These are phyloP conservation scores for Athalia rosae DNA, from an alignment of 2,888 invertebrate species.

Conservation along the genomic window DNA sequence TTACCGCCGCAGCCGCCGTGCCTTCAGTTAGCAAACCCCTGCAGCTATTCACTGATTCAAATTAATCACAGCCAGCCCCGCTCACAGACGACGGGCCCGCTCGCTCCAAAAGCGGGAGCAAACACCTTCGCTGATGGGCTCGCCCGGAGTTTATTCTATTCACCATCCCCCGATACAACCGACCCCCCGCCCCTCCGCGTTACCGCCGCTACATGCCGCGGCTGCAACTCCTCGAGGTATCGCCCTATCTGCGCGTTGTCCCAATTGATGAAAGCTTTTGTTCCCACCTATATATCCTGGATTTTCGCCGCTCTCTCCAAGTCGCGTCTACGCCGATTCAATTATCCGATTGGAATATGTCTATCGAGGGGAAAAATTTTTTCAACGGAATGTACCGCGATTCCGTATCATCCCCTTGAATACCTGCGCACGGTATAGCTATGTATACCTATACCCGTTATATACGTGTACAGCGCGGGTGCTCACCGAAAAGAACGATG, in stretches of 20 bases:
- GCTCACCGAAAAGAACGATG: background rate
- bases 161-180: constrained; percentile 18
- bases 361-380: background rate
- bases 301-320: no score
- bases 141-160: constrained; percentile 36
- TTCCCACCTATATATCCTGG: no score
- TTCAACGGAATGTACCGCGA: no score
- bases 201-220: background rate
- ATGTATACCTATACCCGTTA: background rate
- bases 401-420: no score
- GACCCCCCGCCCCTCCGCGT: constrained; percentile 18
- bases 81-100: constrained; percentile 32
- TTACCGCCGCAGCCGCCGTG: constrained; percentile 59
- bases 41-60: constrained; percentile 72
- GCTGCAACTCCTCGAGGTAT: background rate
- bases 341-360: no score
- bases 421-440: no score
- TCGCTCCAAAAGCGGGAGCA: constrained; percentile 38
- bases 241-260: no score
- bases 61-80: constrained; percentile 70
- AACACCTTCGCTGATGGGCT: constrained; percentile 41
- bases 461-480: background rate
- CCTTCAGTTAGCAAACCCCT: constrained; percentile 68
- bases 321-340: no score
- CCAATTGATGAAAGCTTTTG: no score